Evolutionary conservation across 2,888 invertebrate genomes (phyloP).

Genomic region (Luffia ferchaultella): DNA sequence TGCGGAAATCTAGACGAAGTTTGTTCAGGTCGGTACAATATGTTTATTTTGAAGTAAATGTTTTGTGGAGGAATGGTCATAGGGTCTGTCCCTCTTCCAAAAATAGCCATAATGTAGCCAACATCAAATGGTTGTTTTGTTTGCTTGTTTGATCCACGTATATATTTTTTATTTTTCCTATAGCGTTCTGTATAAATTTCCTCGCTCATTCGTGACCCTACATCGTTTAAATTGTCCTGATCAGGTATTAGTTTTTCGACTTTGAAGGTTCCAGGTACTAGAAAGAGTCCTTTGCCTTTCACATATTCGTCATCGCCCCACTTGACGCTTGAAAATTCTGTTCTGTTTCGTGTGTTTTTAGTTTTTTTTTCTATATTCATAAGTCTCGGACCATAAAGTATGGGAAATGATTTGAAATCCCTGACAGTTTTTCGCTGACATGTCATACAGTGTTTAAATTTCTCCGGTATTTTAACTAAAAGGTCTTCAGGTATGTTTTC

Average conservation of each 20-base stretch:
- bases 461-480: not conserved
- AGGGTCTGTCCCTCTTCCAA: not conserved
- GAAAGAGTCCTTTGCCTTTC: conserved; percentile 8
- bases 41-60: conserved; percentile 31
- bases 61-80: conserved; percentile 24
- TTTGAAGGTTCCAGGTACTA: conserved; percentile 6
- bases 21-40: conserved; percentile 46
- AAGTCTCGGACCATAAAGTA: no score
- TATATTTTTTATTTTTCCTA: conserved; percentile 4
- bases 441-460: conserved; percentile 6
- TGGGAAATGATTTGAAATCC: no score
- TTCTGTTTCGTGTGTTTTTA: conserved; percentile 2
- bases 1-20: conserved; percentile 32
- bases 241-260: not conserved
- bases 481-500: conserved; percentile 11
- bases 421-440: conserved; percentile 4
- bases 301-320: not conserved
- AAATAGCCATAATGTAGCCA: conserved; percentile 7
- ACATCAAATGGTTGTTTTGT: conserved; percentile 6
- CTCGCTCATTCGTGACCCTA: conserved; percentile 4
- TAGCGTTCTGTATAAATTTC: conserved; percentile 9
- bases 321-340: not conserved
- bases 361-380: conserved; percentile 1
- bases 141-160: conserved; percentile 14
- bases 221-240: not conserved